Evolutionary conservation across 1,140 invertebrate genomes (phyloP).

Genomic region (Drosophila ficusphila): DNA sequence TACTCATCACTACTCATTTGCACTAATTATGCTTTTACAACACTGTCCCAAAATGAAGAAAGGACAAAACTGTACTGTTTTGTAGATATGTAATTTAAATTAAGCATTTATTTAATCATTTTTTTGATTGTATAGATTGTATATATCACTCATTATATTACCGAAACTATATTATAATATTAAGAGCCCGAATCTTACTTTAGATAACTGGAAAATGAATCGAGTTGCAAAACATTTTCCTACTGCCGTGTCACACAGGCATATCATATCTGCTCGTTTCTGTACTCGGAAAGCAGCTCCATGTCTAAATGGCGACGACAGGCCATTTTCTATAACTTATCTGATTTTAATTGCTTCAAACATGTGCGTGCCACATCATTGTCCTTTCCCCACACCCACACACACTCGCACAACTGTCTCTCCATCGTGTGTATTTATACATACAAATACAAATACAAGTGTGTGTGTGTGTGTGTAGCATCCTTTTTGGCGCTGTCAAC

Average conservation of each 20-base stretch:
- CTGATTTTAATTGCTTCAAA: constrained; percentile 81
- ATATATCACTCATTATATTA: no score
- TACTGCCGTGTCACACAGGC: not conserved
- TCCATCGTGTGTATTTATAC: not conserved
- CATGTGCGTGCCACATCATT: constrained; percentile 75
- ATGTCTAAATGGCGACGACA: constrained; percentile 80
- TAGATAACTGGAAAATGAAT: no score
- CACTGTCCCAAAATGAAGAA: not conserved
- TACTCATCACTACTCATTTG: not conserved
- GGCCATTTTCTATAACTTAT: constrained; percentile 82
- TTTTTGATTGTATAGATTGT: no score
- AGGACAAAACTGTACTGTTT: no score
- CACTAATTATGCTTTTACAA: constrained; percentile 4
- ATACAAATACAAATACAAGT: not conserved
- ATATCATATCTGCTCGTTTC: not conserved
- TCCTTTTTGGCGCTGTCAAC: constrained; percentile 73
- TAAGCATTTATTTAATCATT: no score
- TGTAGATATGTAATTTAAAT: no score
- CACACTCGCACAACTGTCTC: not conserved
- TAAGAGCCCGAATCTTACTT: no score
- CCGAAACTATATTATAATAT: no score
- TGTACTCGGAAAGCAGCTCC: constrained; percentile 15
- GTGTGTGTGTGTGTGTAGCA: constrained; percentile 40
- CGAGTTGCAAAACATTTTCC: no score
- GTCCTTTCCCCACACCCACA: constrained; percentile 9